Base-by-base conservation (phyloP, 2,888 invertebrate species). In the Callosobruchus maculatus region DNA sequence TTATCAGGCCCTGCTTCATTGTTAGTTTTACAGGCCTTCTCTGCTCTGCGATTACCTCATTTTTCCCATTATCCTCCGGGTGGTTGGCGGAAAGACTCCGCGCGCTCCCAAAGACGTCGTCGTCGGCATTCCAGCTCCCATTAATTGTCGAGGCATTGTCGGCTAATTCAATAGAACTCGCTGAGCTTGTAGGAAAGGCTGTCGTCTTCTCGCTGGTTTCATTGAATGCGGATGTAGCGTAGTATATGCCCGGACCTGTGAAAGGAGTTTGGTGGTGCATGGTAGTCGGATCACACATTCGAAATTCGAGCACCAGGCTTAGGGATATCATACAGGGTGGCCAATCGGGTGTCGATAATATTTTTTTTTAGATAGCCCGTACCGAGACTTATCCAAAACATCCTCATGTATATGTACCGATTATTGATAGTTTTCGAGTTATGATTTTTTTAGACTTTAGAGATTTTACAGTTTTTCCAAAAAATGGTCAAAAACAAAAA, bases 1-100 rank as follows among this genome's bases (percentile, higher is more conserved):
- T 82, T 72, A 84, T 81, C 70, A 85, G 72, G 31, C 81, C 81
- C 77, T 84, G 84, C 78, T 82, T 84, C 76, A 80, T 80, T 72
- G 83, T 84, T 70, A 85, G 78, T 77, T 83, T 82, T 70, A 71
- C 49, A 49, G 49, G 49, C 49, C 18, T 49, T 49, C 49, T 3
- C 13, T 49, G 49, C 13, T 49, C 49, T 1, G 13, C 49, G 49
- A 49, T 49, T 49, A 49, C 49, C 49, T 49, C 49, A 49, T 49
- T 49, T 49, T 49, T 49, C 49, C 49, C 49, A 49, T 49, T 49
- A 49, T 49, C 49, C 49, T 13, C 13, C 5, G 49, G 49, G 13
- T 49, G 49, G 49, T 49, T 49, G 13, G 49, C 49, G 49, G 49
- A 49, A 49, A 49, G 49, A 49, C 49, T 49, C 13, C 5, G 13